phyloP scores from a whole-genome alignment of 2,113 vertebrate genomes.

The Chaenocephalus aceratus region DNA sequence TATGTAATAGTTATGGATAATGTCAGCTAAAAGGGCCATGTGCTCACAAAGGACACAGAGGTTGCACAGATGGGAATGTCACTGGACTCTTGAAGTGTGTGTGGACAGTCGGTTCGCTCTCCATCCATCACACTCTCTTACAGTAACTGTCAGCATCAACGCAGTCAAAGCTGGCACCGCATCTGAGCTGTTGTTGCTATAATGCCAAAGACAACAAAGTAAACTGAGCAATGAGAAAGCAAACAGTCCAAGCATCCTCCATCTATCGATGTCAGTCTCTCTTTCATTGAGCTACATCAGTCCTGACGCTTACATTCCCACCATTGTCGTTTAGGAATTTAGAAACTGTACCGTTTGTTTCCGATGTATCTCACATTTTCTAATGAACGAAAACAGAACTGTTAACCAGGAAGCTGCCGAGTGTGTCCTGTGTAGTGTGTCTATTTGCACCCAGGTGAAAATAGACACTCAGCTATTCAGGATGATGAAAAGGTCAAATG shows the following conservation, averaged over 20 bases:
- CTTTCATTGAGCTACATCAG: neutral
- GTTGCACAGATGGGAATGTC: neutral
- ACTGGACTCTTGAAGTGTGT: constrained; percentile 2
- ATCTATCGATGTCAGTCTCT: neutral
- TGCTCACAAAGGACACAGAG: no score
- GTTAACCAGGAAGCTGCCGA: no score
- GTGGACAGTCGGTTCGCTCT: constrained; percentile 32
- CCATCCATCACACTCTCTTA: constrained; percentile 49
- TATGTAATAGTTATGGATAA: neutral
- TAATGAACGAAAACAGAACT: no score
- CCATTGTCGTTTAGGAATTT: no score
- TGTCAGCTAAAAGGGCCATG: no score
- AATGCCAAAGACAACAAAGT: constrained; percentile 60
- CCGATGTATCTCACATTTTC: no score
- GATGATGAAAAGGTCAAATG: no score
- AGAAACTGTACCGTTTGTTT: no score
- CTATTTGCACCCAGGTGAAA: no score
- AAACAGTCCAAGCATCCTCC: constrained; percentile 1
- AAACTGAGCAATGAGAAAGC: constrained; percentile 20
- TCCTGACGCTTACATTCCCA: neutral
- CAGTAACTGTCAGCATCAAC: constrained; percentile 42
- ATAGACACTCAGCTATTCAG: no score
- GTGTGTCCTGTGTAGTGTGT: no score
- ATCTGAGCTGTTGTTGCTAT: constrained; percentile 49
- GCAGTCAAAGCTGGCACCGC: constrained; percentile 51